A percentile compares a stretch with the other conserved stretches of the same genome.
Evolutionary conservation across 1,140 invertebrate species (phyloP).

Genomic region (Procambarus virginalis): DNA sequence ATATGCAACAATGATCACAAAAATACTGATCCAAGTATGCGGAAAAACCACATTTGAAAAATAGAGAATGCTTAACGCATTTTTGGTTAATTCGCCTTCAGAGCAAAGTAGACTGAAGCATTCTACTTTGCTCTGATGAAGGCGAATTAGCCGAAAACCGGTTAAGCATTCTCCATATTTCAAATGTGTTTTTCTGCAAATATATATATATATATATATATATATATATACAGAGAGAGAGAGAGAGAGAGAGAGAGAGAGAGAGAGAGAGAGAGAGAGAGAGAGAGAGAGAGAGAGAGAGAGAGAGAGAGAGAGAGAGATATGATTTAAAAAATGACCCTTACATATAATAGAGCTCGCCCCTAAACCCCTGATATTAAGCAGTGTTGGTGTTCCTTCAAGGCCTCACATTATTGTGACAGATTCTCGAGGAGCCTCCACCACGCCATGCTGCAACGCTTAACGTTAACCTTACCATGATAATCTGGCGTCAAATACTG

Average conservation of each 20-base stretch:
- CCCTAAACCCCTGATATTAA: constrained; percentile 2
- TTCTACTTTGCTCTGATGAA: no score
- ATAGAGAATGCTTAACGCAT: no score
- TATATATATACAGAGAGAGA: no score
- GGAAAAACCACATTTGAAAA: not conserved
- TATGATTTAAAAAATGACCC: not conserved
- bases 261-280: no score
- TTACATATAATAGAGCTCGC: not conserved
- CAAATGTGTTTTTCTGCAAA: not conserved
- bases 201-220: constrained; percentile 2
- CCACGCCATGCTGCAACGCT: constrained; percentile 13
- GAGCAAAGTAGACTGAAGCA: no score
- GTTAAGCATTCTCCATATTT: no score
- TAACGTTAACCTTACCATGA: constrained; percentile 66
- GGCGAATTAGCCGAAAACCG: no score
- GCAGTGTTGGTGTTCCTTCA: constrained; percentile 5
- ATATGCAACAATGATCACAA: not conserved
- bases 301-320: not conserved
- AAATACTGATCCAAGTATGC: not conserved
- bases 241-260: no score
- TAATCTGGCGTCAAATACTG: constrained; percentile 70
- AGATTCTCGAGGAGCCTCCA: not conserved
- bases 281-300: no score
- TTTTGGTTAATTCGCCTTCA: no score
- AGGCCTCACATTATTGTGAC: not conserved